Evolutionary conservation across 2,888 invertebrate genomes (phyloP).

Genomic region (Heliconius sara): DNA sequence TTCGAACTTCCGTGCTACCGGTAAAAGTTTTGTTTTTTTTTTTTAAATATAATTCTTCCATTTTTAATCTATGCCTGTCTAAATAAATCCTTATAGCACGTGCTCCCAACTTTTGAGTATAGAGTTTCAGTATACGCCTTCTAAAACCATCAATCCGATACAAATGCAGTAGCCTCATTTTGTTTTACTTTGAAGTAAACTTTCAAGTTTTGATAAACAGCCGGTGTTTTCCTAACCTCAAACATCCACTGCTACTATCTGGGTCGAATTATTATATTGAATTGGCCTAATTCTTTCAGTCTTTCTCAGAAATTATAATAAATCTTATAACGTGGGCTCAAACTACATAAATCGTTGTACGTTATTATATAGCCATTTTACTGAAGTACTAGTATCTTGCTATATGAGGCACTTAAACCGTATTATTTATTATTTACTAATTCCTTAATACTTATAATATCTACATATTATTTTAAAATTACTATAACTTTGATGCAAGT

Average conservation of each 20-base stretch:
- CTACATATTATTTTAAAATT: background rate
- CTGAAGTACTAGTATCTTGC: background rate
- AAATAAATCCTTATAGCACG: slow-evolving; percentile 59
- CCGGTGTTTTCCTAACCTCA: slow-evolving; percentile 71
- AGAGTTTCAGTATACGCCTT: slow-evolving; percentile 78
- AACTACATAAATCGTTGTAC: background rate
- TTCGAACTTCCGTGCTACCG: slow-evolving; percentile 72
- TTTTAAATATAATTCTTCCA: slow-evolving; percentile 12
- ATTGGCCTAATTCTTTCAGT: slow-evolving; percentile 36
- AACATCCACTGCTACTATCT: slow-evolving; percentile 48
- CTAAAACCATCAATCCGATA: slow-evolving; percentile 62
- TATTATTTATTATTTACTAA: background rate
- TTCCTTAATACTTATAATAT: background rate
- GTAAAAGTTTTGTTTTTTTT: slow-evolving; percentile 60
- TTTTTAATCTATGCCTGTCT: slow-evolving; percentile 56
- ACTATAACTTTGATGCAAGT: background rate
- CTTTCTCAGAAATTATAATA: slow-evolving; percentile 11
- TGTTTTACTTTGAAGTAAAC: slow-evolving; percentile 54
- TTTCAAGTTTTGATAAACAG: slow-evolving; percentile 54
- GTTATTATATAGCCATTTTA: background rate
- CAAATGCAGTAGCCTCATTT: slow-evolving; percentile 62
- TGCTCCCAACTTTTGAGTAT: slow-evolving; percentile 75
- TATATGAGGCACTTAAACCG: background rate
- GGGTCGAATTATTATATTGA: slow-evolving; percentile 28
- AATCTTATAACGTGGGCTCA: background rate